These are phyloP conservation scores for Himalopsyche tibetana DNA, from an alignment of 2,888 invertebrate species.

Conservation along the genomic window DNA sequence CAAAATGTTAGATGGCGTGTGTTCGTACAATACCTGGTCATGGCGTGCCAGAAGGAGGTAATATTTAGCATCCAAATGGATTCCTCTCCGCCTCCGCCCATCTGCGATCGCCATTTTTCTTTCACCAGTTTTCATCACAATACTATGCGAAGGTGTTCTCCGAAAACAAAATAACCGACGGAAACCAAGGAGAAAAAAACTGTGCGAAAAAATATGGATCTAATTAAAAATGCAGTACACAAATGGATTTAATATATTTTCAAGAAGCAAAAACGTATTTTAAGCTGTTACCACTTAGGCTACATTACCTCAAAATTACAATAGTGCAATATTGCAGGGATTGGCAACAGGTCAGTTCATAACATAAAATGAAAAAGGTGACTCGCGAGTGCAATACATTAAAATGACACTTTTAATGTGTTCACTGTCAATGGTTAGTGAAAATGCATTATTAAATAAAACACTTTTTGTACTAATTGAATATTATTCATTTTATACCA, in stretches of 20 bases:
- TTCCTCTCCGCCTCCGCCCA: constrained; percentile 21
- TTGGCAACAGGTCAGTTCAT: no score
- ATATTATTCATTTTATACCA: no score
- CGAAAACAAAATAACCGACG: constrained; percentile 18
- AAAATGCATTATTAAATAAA: no score
- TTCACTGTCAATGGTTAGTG: no score
- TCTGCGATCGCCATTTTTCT: constrained; percentile 1
- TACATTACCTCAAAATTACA: neutral
- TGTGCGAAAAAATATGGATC: neutral
- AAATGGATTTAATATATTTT: constrained; percentile 17
- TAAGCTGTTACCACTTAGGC: neutral
- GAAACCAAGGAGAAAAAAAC: constrained; percentile 2
- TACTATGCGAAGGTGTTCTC: constrained; percentile 3
- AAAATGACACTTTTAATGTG: no score
- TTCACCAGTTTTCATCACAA: constrained; percentile 24
- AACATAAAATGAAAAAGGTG: no score
- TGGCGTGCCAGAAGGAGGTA: constrained; percentile 42
- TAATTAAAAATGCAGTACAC: neutral
- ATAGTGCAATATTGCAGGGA: neutral
- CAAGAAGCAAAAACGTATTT: neutral
- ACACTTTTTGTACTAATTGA: no score
- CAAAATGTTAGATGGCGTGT: constrained; percentile 23
- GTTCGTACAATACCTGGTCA: constrained; percentile 8
- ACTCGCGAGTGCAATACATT: no score
- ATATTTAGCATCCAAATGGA: constrained; percentile 35